Conservation (phyloP, 1,140 invertebrate species). For the Sinella curviseta region DNA sequence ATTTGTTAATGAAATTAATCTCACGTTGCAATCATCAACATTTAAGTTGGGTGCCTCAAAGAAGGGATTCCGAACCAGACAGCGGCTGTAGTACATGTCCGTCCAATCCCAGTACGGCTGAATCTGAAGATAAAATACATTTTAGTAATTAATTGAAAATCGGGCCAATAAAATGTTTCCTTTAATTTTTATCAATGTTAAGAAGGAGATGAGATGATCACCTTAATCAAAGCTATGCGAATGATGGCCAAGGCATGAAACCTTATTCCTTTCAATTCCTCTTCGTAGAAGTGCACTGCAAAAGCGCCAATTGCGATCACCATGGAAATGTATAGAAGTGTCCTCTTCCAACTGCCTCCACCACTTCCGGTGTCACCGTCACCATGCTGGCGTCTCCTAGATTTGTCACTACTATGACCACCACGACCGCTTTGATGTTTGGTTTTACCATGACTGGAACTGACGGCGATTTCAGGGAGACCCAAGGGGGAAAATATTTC, state of each 20-base stretch:
- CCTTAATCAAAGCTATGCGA: constrained; percentile 45
- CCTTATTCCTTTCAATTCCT: constrained; percentile 22
- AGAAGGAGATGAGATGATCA: not conserved
- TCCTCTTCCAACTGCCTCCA: not conserved
- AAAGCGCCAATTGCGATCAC: not conserved
- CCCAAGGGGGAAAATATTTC: constrained; percentile 42
- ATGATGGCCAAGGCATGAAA: constrained; percentile 40
- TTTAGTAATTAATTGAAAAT: not conserved
- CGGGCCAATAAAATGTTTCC: not conserved
- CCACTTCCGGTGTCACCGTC: not conserved
- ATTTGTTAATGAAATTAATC: not conserved
- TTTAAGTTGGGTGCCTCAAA: constrained; percentile 59
- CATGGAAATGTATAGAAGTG: constrained; percentile 12
- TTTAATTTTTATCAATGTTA: not conserved
- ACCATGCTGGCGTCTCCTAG: too few species aligned
- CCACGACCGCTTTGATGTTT: not conserved
- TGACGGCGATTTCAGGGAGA: not conserved
- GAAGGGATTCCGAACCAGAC: constrained; percentile 68
- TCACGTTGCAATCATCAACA: constrained; percentile 63
- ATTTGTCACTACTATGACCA: too few species aligned
- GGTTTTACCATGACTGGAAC: not conserved
- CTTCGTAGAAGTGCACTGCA: not conserved
- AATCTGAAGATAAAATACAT: constrained; percentile 53
- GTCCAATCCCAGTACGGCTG: constrained; percentile 79
- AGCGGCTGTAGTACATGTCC: constrained; percentile 70